phyloP scores from a whole-genome alignment of 2,113 vertebrate genomes.

The Calypte anna region DNA sequence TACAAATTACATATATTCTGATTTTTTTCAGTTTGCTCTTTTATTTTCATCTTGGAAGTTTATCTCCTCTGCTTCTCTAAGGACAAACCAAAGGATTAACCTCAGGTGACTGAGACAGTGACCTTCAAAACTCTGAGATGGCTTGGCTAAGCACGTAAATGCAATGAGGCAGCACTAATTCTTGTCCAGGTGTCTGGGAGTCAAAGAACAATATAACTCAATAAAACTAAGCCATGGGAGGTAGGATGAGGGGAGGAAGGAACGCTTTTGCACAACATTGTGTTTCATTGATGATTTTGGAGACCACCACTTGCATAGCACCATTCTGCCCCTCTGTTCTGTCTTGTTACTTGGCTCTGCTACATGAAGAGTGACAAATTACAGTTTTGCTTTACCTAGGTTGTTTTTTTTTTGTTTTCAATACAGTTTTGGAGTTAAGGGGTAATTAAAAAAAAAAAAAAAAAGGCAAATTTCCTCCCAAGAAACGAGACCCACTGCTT shows the following conservation, averaged over 20 bases:
- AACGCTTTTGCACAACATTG: not conserved
- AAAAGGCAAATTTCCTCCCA: not conserved
- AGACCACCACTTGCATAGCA: not conserved
- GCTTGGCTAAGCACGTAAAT: conserved; percentile 27
- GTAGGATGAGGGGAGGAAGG: not conserved
- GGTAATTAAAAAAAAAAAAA: not conserved
- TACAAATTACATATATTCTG: not conserved
- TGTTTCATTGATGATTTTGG: not conserved
- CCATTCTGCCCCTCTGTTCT: not conserved
- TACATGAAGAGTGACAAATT: not conserved
- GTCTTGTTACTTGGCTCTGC: not conserved
- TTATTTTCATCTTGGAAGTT: not conserved
- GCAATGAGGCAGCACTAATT: conserved; percentile 40
- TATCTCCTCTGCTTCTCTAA: not conserved
- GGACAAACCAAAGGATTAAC: not conserved
- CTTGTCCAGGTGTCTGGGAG: conserved; percentile 27
- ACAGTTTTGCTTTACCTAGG: not conserved
- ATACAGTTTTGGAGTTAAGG: not conserved
- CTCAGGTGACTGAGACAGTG: not conserved
- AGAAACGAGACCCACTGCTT: not conserved
- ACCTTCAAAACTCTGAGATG: conserved; percentile 51
- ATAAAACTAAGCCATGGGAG: not conserved
- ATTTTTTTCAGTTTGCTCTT: not conserved
- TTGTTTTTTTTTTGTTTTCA: not conserved
- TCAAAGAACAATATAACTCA: not conserved